Evolutionary conservation across 2,113 vertebrate genomes (phyloP), one percentile per base, ranked within the genome.

Genomic region (Pelecanoides urinatrix): DNA sequence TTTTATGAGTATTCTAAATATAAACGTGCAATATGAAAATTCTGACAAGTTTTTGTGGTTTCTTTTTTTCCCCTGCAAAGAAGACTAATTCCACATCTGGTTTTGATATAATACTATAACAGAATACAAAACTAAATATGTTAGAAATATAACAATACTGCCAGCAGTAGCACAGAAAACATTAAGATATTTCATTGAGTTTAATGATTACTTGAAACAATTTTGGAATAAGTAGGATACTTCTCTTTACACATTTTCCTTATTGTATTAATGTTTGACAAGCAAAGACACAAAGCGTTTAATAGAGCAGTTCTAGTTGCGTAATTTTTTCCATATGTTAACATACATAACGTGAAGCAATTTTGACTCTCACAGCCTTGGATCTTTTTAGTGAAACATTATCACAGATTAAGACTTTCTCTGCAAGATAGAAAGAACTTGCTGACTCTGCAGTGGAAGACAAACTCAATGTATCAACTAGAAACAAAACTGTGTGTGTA

Each of bases 341-440:
- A 79, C 77, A 94, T 23, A 94, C 65, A 68, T 70, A 97, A 97
- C 12, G 2, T 88, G 92, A 98, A 97, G 80, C 80, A 92, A 74
- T 92, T 78, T 79, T 30, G 26, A 81, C 95, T 96, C 92, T 95
- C 84, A 92, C 53, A 82, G 93, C 77, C 96, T 88, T 91, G 83
- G 84, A 92, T 95, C 86, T 96, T 97, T 97, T 97, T 87, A 97
- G 94, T 86, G 55, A 96, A 98, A 97, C 95, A 80, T 84, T 97
- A 94, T 97, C 91, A 97, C 77, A 67, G 95, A 97, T 84, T 90
- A 84, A 96, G 94, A 92, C 63, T 96, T 97, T 94, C 93, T 96
- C 93, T 87, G 44, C 42, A 94, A 86, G 75, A 94, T 23, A 96
- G 92, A 94, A 97, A 92, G 91, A 96, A 94, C 91, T 96, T 94